A percentile compares a stretch with the other conserved stretches of the same genome.
Evolutionary conservation across 2,113 vertebrate genomes (phyloP).

Genomic region (Notarius quadriscutis): DNA sequence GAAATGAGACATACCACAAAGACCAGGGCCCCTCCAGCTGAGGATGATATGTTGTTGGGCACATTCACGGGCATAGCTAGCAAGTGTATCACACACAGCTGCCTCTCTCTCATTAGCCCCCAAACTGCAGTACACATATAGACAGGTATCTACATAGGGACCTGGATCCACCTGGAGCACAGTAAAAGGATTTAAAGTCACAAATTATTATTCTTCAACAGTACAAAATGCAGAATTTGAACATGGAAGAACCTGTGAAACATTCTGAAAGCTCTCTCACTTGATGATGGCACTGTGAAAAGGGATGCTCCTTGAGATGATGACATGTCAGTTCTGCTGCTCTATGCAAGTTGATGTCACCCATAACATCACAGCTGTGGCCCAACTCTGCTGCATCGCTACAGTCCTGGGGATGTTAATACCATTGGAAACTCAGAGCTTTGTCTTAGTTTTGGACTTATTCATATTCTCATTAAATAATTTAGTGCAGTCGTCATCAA

Average conservation of each 20-base stretch:
- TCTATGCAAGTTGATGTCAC: conserved; percentile 3
- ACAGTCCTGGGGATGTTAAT: conserved; percentile 65
- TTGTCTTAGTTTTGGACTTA: neutral
- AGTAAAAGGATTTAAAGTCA: neutral
- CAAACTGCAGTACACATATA: conserved; percentile 75
- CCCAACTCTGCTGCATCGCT: conserved; percentile 73
- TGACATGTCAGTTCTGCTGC: conserved; percentile 74
- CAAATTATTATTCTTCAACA: neutral
- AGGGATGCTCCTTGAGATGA: conserved; percentile 74
- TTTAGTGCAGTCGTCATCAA: neutral
- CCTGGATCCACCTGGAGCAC: conserved; percentile 76
- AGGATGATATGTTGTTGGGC: conserved; percentile 69
- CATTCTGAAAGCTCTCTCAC: conserved; percentile 63
- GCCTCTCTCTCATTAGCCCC: conserved; percentile 23
- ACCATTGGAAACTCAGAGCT: neutral
- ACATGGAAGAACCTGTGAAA: neutral
- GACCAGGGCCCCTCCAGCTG: conserved; percentile 74
- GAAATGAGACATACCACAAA: conserved; percentile 77
- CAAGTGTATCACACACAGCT: conserved; percentile 77
- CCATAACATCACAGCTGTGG: conserved; percentile 67
- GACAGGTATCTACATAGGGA: conserved; percentile 78
- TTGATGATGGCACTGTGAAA: conserved; percentile 77
- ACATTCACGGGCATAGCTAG: conserved; percentile 81
- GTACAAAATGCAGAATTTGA: neutral
- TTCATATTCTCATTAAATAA: neutral